Conservation (phyloP, 2,113 vertebrate genomes). For the Halcyon senegalensis region DNA sequence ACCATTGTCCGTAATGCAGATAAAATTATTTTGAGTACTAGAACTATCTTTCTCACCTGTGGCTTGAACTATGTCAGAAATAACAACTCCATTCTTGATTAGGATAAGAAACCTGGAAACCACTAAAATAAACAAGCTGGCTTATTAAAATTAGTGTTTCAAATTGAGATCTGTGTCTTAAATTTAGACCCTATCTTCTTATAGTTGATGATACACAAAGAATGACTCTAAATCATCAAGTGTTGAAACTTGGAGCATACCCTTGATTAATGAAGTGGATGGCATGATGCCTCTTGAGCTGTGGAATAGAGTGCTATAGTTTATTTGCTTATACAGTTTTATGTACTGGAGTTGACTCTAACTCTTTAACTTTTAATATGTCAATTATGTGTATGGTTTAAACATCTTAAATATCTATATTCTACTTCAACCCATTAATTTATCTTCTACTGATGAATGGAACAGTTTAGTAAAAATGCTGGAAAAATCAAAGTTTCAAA, state of each 20-base stretch:
- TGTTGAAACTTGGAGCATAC: background rate
- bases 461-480: conserved; percentile 17
- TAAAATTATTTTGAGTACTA: background rate
- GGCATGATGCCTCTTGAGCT: conserved; percentile 13
- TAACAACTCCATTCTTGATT: background rate
- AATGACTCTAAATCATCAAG: background rate
- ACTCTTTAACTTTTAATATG: conserved; percentile 66
- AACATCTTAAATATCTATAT: conserved; percentile 56
- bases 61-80: background rate
- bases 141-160: background rate
- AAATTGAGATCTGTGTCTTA: background rate
- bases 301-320: background rate
- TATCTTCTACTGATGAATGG: conserved; percentile 28
- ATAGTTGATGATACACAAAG: background rate
- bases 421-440: conserved; percentile 43
- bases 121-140: background rate
- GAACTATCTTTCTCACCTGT: background rate
- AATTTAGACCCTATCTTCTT: background rate
- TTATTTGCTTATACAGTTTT: conserved; percentile 48
- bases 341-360: conserved; percentile 42
- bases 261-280: conserved; percentile 21
- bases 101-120: background rate
- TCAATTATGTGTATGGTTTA: conserved; percentile 57
- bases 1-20: background rate
- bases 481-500: conserved; percentile 11